Percentiles rank a stretch among this genome's conserved stretches.
Evolutionary conservation across 2,888 invertebrate species (phyloP).

Genomic region (Neocrepidodera transversa): DNA sequence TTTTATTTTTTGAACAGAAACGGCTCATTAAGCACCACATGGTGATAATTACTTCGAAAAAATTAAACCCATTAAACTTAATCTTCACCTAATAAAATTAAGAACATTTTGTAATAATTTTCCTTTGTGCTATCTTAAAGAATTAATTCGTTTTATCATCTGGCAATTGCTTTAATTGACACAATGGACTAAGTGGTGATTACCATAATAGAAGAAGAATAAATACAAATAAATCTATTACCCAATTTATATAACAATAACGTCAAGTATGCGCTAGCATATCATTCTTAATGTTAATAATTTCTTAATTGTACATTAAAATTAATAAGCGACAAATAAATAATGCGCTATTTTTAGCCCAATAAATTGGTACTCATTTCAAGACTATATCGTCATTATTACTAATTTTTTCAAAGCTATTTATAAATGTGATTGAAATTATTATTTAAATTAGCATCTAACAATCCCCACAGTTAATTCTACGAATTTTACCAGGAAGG

Average conservation of each 20-base stretch:
- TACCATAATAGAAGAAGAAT: slow-evolving; percentile 46
- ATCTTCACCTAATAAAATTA: slow-evolving; percentile 57
- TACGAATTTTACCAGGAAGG: too few relatives aligned
- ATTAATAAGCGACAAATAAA: slow-evolving; percentile 29
- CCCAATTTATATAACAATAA: slow-evolving; percentile 42
- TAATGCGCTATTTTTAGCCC: slow-evolving; percentile 24
- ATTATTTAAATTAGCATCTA: neutral
- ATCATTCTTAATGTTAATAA: slow-evolving; percentile 40
- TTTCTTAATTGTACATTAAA: slow-evolving; percentile 36
- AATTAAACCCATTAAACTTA: slow-evolving; percentile 43
- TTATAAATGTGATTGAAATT: slow-evolving; percentile 5
- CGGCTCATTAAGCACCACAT: too few relatives aligned
- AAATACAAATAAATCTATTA: slow-evolving; percentile 45
- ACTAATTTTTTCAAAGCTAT: slow-evolving; percentile 37
- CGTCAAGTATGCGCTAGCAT: slow-evolving; percentile 30
- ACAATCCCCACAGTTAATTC: too few relatives aligned
- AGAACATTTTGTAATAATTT: slow-evolving; percentile 53
- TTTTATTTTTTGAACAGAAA: too few relatives aligned
- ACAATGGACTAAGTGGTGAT: slow-evolving; percentile 50
- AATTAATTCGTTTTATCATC: slow-evolving; percentile 50
- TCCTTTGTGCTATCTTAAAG: slow-evolving; percentile 42
- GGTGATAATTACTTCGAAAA: slow-evolving; percentile 4
- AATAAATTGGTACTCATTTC: too few relatives aligned
- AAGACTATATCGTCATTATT: slow-evolving; percentile 38
- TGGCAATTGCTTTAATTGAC: slow-evolving; percentile 52